Evolutionary conservation across 2,797 vertebrate species (phyloP), one percentile per base, ranked within the genome.

Genomic region (Smutsia temminckii): DNA sequence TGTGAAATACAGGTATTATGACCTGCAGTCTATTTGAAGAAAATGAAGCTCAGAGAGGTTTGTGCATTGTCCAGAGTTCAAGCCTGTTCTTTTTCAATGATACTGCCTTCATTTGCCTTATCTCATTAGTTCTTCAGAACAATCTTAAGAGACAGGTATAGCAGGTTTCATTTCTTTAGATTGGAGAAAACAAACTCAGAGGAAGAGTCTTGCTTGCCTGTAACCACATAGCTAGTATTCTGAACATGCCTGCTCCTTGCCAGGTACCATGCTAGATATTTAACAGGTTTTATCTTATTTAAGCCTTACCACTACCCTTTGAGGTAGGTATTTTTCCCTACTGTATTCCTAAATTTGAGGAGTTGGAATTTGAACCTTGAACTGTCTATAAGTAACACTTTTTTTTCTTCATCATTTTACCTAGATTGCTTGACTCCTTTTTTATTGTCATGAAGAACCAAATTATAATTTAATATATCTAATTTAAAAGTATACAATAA

Each of bases 301-400:
- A 20, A 81, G 81, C 93, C 37, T 80, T 71, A 21, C 6, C 37
- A 34, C 34, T 84, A 32, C 55, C 6, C 9, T 63, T 4, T 64
- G 51, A 77, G 21, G 6, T 69, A 75, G 57, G 4, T 90, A n/a
- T 57, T 88, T 0, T 77, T 79, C 37, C 23, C 27, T 3, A 20
- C 59, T 46, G 14, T 79, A 57, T 78, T 94, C 11, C n/a, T 69
- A 63, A 77, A 17, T 81, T 46, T 49, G 63, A 83, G 21, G 23
- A 91, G 34, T 92, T 85, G 27, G 37, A 74, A 81, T 95, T 95
- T 80, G 85, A 90, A 78, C 57, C n/a, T 29, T 40, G 63, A 91
- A 46, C 55, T 85, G 1, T 79, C 21, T n/a, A 8, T 71, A 51
- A 84, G 23, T n/a, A 89, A 57, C 16, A 55, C 3, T 20, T 6